These are phyloP conservation scores for Eleginops maclovinus DNA, from an alignment of 2,113 vertebrate genomes.

Conservation along the genomic window DNA sequence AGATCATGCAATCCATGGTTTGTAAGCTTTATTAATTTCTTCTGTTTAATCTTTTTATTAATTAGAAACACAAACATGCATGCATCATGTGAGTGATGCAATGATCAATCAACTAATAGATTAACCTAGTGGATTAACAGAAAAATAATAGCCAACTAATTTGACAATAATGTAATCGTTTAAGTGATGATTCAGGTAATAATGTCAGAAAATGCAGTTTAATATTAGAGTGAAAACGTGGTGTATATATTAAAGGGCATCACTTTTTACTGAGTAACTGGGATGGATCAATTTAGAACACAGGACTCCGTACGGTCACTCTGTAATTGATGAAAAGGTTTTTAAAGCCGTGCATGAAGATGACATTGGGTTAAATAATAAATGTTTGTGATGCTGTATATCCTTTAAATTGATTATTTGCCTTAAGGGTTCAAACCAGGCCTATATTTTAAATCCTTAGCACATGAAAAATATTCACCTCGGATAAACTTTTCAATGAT, in stretches of 20 bases:
- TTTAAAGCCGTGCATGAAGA: neutral
- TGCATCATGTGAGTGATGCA: too few relatives aligned
- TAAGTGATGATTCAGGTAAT: too few relatives aligned
- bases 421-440: neutral
- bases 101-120: too few relatives aligned
- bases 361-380: neutral
- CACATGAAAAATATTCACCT: neutral
- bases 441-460: neutral
- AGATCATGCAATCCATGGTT: too few relatives aligned
- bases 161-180: too few relatives aligned
- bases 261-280: neutral
- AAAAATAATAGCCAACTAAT: too few relatives aligned
- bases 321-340: neutral
- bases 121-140: too few relatives aligned
- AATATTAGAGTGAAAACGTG: too few relatives aligned
- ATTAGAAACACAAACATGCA: too few relatives aligned
- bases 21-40: too few relatives aligned
- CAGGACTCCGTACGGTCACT: neutral
- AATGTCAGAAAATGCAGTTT: too few relatives aligned
- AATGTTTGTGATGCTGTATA: neutral
- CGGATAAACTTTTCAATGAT: constrained; percentile 19
- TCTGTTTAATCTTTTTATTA: too few relatives aligned
- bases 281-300: neutral
- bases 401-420: neutral
- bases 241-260: neutral